Conservation (phyloP, 2,888 invertebrate species). For the Priocnemis perturbator region DNA sequence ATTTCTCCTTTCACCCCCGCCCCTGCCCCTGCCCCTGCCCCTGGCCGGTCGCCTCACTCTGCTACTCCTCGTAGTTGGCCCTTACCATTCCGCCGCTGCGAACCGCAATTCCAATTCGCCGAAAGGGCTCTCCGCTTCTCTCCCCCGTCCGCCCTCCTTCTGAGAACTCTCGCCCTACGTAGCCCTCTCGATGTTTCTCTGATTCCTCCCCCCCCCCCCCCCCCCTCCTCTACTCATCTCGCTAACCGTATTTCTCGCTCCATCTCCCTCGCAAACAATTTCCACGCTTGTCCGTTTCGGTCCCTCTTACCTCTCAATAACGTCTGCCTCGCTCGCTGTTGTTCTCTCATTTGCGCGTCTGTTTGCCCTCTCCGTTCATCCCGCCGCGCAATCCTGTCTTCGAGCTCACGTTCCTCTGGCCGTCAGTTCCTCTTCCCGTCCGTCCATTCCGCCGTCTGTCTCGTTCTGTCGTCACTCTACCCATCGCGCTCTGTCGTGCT, state of each 20-base stretch:
- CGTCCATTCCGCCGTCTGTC: too few relatives aligned
- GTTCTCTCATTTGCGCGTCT: background rate
- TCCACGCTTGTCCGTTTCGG: background rate
- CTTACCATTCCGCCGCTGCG: conserved; percentile 7
- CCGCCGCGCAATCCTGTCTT: too few relatives aligned
- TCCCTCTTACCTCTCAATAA: background rate
- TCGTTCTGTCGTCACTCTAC: too few relatives aligned
- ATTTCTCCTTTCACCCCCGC: conserved; percentile 1
- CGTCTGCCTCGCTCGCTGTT: background rate
- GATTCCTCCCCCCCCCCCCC: too few relatives aligned
- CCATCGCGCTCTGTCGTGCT: too few relatives aligned
- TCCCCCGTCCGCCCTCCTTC: background rate
- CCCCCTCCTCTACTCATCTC: too few relatives aligned
- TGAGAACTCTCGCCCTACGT: background rate
- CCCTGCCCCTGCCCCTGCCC: background rate
- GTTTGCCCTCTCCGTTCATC: too few relatives aligned
- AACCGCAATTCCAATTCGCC: conserved; percentile 17
- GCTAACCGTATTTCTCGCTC: too few relatives aligned
- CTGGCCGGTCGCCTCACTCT: background rate
- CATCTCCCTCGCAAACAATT: background rate
- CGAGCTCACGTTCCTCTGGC: too few relatives aligned
- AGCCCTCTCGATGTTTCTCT: background rate
- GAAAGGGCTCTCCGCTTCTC: conserved; percentile 6
- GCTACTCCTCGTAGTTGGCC: conserved; percentile 2
- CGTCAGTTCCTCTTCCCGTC: too few relatives aligned